Percentiles rank a stretch among this genome's conserved stretches.
These are phyloP conservation scores for human DNA, from an alignment of 2,113 vertebrate genomes.

Conservation along the genomic window DNA sequence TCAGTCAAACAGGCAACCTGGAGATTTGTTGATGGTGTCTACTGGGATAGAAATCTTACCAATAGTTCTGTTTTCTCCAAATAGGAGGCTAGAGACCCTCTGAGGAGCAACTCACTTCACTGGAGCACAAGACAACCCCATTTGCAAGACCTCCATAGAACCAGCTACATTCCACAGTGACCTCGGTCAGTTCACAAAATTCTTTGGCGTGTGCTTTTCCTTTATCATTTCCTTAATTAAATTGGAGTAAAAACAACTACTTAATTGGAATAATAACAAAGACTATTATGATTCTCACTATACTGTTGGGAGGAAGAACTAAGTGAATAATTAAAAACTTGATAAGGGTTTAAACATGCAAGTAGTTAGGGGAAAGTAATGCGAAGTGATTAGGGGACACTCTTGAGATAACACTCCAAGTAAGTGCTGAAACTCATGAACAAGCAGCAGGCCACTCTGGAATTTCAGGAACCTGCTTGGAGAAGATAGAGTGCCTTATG, in stretches of 20 bases:
- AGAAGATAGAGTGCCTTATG: not conserved
- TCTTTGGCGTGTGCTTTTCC: not conserved
- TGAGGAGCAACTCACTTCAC: not conserved
- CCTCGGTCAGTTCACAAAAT: not conserved
- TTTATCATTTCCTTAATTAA: constrained; percentile 50
- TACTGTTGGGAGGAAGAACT: constrained; percentile 40
- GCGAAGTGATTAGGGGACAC: not conserved
- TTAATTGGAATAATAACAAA: constrained; percentile 69
- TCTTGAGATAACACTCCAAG: not conserved
- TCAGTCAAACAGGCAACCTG: not conserved
- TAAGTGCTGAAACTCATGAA: not conserved
- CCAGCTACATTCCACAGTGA: not conserved
- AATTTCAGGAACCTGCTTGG: not conserved
- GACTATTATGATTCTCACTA: constrained; percentile 59
- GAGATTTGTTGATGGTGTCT: not conserved
- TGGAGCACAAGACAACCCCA: not conserved
- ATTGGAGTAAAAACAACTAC: constrained; percentile 17
- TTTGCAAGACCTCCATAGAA: not conserved
- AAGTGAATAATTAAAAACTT: constrained; percentile 58
- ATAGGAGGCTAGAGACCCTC: not conserved
- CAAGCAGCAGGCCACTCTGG: not conserved
- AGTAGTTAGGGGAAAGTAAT: constrained; percentile 16
- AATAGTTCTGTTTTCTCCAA: not conserved
- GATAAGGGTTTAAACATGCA: constrained; percentile 47
- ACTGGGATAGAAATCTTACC: not conserved